Base-by-base conservation (phyloP, 2,113 vertebrate species). In the Amblyopsis rosae region DNA sequence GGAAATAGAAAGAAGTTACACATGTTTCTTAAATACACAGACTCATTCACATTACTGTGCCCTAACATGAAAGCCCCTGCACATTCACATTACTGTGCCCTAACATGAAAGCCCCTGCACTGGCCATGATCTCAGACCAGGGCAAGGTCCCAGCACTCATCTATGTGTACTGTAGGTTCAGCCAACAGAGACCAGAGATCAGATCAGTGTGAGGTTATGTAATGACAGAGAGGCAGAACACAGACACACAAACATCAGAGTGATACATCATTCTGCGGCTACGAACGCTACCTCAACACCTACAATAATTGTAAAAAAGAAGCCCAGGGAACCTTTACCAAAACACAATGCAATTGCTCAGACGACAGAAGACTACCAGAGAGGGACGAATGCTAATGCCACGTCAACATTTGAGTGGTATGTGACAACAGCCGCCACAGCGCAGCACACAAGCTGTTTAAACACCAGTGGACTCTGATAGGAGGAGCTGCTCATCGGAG, bases 391-490 rank as follows among this genome's bases (percentile, higher is more conserved):
- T 32, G 19, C 70, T 69, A 73, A 33, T 59, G 58, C 66, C 69
- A 41, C 3, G 32, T 54, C 12, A 3, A 13, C 12, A 54, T n/a
- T 54, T n/a, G 13, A 7, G 12, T 4, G 1, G 68, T 62, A 66
- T 75, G 67, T 35, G 8, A 46, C 15, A 54, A 63, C 2, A 57
- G 17, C 49, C 48, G 7, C 13, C 60, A 76, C 49, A 75, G 72
- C 58, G 71, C 49, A 73, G 72, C 58, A 65, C 48, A 62, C 54
- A 56, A 53, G 76, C 81, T 76, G 77, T 73, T 53, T 15, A 82
- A 79, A 82, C 71, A 77, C 69, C 53, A 65, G 68, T 59, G 67
- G 26, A 33, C 57, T 72, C 33, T 15, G 51, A 72, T 80, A 70
- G 73, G 35, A 69, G 66, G 32, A 61, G 73, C 41, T 70, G 74